Conservation (phyloP, 2,113 vertebrate species). For the Calidris pygmaea region DNA sequence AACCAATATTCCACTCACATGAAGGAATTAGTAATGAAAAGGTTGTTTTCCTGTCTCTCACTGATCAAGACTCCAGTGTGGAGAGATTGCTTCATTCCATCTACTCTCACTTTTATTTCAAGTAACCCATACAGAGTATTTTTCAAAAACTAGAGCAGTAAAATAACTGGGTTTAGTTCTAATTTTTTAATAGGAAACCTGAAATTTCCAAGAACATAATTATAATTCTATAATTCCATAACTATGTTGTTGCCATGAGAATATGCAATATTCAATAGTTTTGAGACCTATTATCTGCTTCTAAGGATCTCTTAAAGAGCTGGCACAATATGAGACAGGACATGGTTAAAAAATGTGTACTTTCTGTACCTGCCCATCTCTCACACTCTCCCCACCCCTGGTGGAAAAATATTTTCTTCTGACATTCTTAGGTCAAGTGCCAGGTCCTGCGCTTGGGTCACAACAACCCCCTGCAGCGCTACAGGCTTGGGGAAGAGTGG, state of each 20-base stretch:
- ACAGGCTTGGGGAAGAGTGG: no score
- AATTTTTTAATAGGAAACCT: neutral
- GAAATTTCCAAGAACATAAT: neutral
- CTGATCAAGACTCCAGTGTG: neutral
- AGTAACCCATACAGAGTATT: neutral
- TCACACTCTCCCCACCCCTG: accelerated
- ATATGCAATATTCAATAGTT: neutral
- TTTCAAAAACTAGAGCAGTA: neutral
- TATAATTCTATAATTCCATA: neutral
- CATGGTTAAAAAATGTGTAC: neutral
- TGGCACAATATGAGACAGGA: neutral
- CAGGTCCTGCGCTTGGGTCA: no score
- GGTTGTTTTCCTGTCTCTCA: neutral
- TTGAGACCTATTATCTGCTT: neutral
- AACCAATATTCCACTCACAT: neutral
- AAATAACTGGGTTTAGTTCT: neutral
- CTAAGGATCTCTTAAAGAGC: neutral
- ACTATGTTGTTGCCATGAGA: neutral
- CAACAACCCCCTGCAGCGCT: no score
- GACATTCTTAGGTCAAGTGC: neutral
- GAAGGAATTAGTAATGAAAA: neutral
- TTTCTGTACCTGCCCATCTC: neutral
- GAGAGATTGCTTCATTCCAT: neutral
- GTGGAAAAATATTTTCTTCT: neutral
- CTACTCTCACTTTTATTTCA: neutral